Evolutionary conservation across 1,140 invertebrate species (phyloP).

Genomic region (Cyclina sinensis): DNA sequence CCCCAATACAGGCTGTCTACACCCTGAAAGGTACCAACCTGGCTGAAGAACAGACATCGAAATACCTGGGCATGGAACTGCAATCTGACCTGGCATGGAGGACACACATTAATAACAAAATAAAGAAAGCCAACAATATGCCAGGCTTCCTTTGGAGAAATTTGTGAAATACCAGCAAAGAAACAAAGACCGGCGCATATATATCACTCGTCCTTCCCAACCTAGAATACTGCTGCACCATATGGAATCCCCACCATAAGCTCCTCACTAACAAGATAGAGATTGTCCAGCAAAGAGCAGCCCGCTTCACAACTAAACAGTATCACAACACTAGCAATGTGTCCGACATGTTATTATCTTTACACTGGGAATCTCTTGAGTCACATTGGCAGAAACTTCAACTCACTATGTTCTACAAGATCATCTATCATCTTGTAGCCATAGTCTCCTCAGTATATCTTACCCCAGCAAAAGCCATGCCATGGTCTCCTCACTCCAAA

Average conservation of each 20-base stretch:
- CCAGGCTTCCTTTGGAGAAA: background rate
- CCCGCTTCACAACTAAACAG: background rate
- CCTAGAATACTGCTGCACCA: conserved; percentile 1
- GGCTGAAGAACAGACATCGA: background rate
- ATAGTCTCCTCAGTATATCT: background rate
- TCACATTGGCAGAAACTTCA: conserved; percentile 16
- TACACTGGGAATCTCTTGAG: conserved; percentile 31
- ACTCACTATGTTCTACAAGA: conserved; percentile 16
- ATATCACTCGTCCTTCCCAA: background rate
- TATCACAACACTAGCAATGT: background rate
- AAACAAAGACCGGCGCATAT: background rate
- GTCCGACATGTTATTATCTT: too few relatives aligned
- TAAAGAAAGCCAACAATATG: conserved; percentile 47
- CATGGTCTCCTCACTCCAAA: background rate
- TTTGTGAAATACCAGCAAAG: background rate
- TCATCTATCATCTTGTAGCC: conserved; percentile 29
- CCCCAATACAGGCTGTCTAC: background rate
- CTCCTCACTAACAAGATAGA: too few relatives aligned
- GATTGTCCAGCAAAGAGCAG: background rate
- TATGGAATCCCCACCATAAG: background rate
- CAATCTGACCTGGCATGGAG: conserved; percentile 88
- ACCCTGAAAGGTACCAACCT: background rate
- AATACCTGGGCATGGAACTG: conserved; percentile 2
- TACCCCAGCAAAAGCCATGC: background rate
- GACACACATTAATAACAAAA: conserved; percentile 88